Base-by-base conservation (phyloP, 1,140 invertebrate genomes). In the Fopius arisanus region DNA sequence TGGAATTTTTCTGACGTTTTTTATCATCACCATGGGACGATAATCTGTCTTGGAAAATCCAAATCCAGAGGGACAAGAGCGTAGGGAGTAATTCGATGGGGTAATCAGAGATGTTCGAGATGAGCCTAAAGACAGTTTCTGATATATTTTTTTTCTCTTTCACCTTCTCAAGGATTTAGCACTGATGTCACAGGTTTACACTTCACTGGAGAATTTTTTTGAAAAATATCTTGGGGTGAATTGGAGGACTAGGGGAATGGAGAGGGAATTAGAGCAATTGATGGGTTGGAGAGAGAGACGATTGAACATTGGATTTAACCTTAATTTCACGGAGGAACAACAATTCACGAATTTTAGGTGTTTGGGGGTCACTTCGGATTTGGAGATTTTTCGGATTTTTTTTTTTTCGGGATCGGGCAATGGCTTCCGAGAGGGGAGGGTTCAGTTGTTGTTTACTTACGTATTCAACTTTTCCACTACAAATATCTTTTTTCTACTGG, bases 251-350 rank as follows among this genome's bases (percentile, higher is more conserved):
- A n/a, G n/a, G n/a, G 54, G 68, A 74, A 59, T 33, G 12, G 21
- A 29, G 21, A 33, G 72, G 28, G 26, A 70, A 33, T 62, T 19
- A 48, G 33, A 29, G 28, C 37, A 41, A 66, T 16, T 31, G 26
- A 37, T 3, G 31, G 40, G 23, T 23, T 65, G 28, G 29, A 75
- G 33, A 37, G 33, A 37, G 33, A 37, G 33, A 12, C 59, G 71
- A 16, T 51, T 62, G 14, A 28, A 23, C 59, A 48, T 73, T 69
- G 71, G 70, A 26, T 78, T 81, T 81, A 82, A 82, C 80, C 80
- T 82, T 79, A 82, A 79, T 74, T 75, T 74, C 19, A 4, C 23
- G 21, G 21, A 7, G 43, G 43, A 48, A 48, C 67, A 69, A 69
- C 67, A 69, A 69, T 69, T 6, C 19, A 51, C 33, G 33, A 14